Conservation (phyloP, 1,140 invertebrate species). For the Hestina assimilis region DNA sequence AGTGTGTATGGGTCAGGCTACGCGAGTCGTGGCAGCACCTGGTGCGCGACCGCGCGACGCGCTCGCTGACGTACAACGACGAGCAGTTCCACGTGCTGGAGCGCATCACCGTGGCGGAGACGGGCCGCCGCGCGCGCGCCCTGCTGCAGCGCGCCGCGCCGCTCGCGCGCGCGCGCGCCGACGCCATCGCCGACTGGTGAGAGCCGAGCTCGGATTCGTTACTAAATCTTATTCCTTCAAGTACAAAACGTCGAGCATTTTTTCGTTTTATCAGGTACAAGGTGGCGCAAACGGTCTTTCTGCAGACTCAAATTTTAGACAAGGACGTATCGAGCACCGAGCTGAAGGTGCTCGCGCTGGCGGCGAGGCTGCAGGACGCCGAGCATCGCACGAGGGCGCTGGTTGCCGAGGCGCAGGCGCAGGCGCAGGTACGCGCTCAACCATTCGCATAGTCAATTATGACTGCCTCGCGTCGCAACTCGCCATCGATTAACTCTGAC, state of each 20-base stretch:
- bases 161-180: constrained; percentile 83
- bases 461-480: too few relatives aligned
- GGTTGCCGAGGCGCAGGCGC: constrained; percentile 16
- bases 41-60: constrained; percentile 90
- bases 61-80: constrained; percentile 92
- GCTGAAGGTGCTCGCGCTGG: constrained; percentile 62
- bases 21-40: constrained; percentile 95
- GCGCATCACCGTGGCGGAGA: constrained; percentile 86
- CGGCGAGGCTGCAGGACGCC: constrained; percentile 64
- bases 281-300: constrained; percentile 88
- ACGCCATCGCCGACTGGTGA: constrained; percentile 87
- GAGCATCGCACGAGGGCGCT: constrained; percentile 36
- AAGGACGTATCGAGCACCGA: constrained; percentile 81
- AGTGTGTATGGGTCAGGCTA: constrained; percentile 78
- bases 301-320: constrained; percentile 86
- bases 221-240: too few relatives aligned
- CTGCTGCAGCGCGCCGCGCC: constrained; percentile 83
- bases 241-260: too few relatives aligned
- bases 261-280: constrained; percentile 80
- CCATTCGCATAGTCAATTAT: too few relatives aligned
- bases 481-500: too few relatives aligned
- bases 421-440: constrained; percentile 19
- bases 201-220: background rate
- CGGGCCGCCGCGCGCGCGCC: constrained; percentile 82
- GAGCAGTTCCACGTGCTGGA: constrained; percentile 96